phyloP scores from a whole-genome alignment of 2,797 vertebrate species.

The Fistularia tabacaria region DNA sequence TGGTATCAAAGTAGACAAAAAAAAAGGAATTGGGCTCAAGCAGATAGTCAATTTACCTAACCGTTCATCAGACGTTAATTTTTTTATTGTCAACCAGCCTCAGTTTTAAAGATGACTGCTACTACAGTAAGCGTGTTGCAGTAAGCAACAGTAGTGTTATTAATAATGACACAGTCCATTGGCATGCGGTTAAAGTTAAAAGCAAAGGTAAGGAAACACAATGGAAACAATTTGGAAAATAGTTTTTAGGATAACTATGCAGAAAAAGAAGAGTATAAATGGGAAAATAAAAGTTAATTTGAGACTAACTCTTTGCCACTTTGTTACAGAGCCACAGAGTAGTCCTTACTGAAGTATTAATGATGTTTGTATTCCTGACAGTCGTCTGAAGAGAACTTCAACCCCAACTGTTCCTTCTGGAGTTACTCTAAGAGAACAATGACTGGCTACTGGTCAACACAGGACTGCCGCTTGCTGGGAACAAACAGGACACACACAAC shows the following conservation, averaged over 20 bases:
- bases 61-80: slow-evolving; percentile 49
- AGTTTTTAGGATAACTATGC: slow-evolving; percentile 19
- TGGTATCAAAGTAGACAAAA: not conserved
- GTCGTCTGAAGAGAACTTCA: slow-evolving; percentile 97
- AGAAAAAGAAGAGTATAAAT: not conserved
- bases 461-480: slow-evolving; percentile 90
- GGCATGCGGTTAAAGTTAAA: no score
- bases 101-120: slow-evolving; percentile 37
- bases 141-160: slow-evolving; percentile 26
- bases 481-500: slow-evolving; percentile 95
- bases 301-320: slow-evolving; percentile 12
- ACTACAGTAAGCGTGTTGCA: slow-evolving; percentile 37
- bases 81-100: slow-evolving; percentile 25
- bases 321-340: not conserved
- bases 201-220: no score
- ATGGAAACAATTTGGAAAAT: slow-evolving; percentile 32
- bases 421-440: slow-evolving; percentile 94
- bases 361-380: slow-evolving; percentile 41
- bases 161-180: slow-evolving; percentile 25
- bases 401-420: slow-evolving; percentile 99
- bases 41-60: slow-evolving; percentile 27
- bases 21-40: slow-evolving; percentile 24
- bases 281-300: not conserved
- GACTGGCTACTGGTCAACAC: slow-evolving; percentile 94
- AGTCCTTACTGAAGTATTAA: not conserved